A percentile compares a stretch with the other conserved stretches of the same genome.
These are phyloP conservation scores for Chrysina gloriosa DNA, from an alignment of 2,888 invertebrate genomes.

Conservation along the genomic window DNA sequence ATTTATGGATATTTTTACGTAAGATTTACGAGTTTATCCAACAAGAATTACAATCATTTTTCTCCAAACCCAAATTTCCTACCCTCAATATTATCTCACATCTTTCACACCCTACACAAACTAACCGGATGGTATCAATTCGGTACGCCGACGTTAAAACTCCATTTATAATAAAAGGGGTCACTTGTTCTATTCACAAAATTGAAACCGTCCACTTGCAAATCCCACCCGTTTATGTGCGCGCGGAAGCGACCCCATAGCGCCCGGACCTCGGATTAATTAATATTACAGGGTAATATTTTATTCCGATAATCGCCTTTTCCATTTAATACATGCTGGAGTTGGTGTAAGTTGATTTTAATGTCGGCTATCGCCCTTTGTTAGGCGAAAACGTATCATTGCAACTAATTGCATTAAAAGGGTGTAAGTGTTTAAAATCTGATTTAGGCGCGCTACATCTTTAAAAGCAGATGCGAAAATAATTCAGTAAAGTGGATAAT, in stretches of 20 bases:
- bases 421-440: not conserved
- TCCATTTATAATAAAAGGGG: conserved; percentile 4
- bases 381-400: not conserved
- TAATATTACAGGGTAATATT: conserved; percentile 8
- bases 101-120: not conserved
- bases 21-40: no score
- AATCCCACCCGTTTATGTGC: not conserved
- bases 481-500: no score
- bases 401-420: not conserved
- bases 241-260: not conserved
- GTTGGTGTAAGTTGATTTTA: not conserved
- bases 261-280: not conserved
- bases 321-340: not conserved
- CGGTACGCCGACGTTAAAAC: not conserved
- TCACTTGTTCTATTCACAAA: conserved; percentile 3
- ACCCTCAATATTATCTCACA: no score
- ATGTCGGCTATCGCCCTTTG: not conserved
- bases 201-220: not conserved
- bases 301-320: not conserved
- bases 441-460: no score
- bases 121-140: not conserved
- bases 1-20: no score
- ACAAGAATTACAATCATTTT: no score
- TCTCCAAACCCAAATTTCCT: no score
- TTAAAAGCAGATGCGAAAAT: no score